Conservation (phyloP, 2,888 invertebrate species). For the Amphipyra tragopoginis region DNA sequence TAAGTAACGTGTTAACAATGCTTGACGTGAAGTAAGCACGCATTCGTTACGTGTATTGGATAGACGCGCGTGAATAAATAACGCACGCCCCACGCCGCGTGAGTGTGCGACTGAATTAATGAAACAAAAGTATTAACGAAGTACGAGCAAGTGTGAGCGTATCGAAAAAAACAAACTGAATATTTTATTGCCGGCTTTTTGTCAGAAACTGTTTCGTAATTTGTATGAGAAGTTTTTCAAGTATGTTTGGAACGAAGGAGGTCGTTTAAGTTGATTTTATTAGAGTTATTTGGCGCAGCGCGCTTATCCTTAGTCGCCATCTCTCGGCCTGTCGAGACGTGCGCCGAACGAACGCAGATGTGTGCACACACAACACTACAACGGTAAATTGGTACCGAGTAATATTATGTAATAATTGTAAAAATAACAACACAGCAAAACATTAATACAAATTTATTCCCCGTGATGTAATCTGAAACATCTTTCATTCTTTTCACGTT, state of each 20-base stretch:
- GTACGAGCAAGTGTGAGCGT: slow-evolving; percentile 15
- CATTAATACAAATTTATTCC: slow-evolving; percentile 25
- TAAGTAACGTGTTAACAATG: slow-evolving; percentile 19
- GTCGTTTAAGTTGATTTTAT: slow-evolving; percentile 16
- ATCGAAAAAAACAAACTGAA: slow-evolving; percentile 24
- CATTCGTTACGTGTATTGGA: slow-evolving; percentile 32
- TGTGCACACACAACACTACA: not conserved
- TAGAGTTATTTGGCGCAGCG: slow-evolving; percentile 11
- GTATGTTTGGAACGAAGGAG: slow-evolving; percentile 7
- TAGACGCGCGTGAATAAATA: slow-evolving; percentile 34
- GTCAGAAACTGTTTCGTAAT: slow-evolving; percentile 13
- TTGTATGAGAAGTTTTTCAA: slow-evolving; percentile 14
- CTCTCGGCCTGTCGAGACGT: not conserved
- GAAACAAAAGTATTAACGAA: slow-evolving; percentile 37
- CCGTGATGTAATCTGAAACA: slow-evolving; percentile 39
- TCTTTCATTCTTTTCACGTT: slow-evolving; percentile 40
- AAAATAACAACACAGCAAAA: slow-evolving; percentile 15
- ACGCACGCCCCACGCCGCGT: slow-evolving; percentile 3
- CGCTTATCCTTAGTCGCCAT: not conserved
- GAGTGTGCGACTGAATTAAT: slow-evolving; percentile 19
- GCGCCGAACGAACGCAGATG: slow-evolving; percentile 1
- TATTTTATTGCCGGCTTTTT: slow-evolving; percentile 30
- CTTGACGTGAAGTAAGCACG: slow-evolving; percentile 20
- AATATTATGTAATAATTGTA: slow-evolving; percentile 10
- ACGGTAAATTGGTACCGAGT: slow-evolving; percentile 1